These are phyloP conservation scores for Cichlasoma orientale DNA, from an alignment of 2,797 vertebrate species.

Conservation along the genomic window DNA sequence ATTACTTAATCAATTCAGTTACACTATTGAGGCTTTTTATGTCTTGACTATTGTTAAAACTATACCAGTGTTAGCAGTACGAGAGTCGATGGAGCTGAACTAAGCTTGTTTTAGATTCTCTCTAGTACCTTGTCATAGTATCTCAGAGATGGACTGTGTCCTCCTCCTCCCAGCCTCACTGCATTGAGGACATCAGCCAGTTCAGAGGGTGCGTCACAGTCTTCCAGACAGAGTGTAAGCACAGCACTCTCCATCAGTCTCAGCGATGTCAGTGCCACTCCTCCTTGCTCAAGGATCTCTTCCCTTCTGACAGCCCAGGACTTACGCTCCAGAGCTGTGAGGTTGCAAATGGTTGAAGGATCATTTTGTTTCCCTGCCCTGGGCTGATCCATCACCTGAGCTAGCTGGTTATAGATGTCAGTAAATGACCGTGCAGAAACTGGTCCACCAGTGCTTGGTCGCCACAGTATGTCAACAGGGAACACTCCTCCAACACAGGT, in stretches of 20 bases:
- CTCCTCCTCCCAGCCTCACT: conserved; percentile 75
- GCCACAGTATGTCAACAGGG: conserved; percentile 76
- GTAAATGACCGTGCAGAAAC: conserved; percentile 65
- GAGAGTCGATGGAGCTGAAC: not conserved
- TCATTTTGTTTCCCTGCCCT: conserved; percentile 47
- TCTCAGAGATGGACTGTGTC: conserved; percentile 66
- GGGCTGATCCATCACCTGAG: conserved; percentile 63
- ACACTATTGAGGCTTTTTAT: not conserved
- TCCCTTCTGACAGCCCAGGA: conserved; percentile 76
- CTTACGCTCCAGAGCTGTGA: conserved; percentile 77
- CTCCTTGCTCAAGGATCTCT: conserved; percentile 68
- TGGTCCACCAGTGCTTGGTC: conserved; percentile 50
- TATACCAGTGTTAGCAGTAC: not conserved
- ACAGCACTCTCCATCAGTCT: conserved; percentile 81
- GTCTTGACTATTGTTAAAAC: not conserved
- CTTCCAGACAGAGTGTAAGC: conserved; percentile 78
- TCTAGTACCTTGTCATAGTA: conserved; percentile 83
- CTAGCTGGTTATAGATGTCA: conserved; percentile 78
- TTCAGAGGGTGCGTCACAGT: conserved; percentile 66
- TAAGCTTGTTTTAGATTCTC: not conserved
- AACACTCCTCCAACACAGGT: conserved; percentile 77
- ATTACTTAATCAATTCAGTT: not conserved
- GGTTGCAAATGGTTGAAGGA: conserved; percentile 70
- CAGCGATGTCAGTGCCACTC: conserved; percentile 68
- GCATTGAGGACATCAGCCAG: conserved; percentile 77